Evolutionary conservation across 2,797 vertebrate species (phyloP).

Genomic region (Anisognathus igniventris): DNA sequence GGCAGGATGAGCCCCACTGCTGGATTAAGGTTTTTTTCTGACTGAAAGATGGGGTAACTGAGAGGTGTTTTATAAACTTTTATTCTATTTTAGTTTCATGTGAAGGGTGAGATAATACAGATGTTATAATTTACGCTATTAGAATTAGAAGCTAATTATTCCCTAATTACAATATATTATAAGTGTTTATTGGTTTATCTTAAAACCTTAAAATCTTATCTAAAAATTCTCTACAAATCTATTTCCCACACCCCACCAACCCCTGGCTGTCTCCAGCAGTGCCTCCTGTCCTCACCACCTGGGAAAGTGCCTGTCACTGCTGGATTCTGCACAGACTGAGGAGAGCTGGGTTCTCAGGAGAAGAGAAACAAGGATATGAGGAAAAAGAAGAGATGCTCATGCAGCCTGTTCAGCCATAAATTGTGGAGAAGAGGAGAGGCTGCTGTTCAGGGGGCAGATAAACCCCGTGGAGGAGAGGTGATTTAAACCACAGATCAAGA

Average conservation of each 20-base stretch:
- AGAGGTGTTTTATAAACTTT: not conserved
- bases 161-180: not conserved
- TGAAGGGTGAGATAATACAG: not conserved
- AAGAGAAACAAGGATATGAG: not conserved
- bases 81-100: not conserved
- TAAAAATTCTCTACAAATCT: not conserved
- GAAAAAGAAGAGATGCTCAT: accelerated
- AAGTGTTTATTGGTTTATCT: not conserved
- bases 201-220: not conserved
- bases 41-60: not conserved
- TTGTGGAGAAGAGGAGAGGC: not conserved
- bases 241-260: not conserved
- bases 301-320: not conserved
- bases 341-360: not conserved
- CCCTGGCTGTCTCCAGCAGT: not conserved
- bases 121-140: not conserved
- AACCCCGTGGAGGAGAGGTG: not conserved
- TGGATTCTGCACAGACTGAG: not conserved
- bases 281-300: not conserved
- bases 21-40: not conserved
- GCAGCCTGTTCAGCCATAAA: not conserved
- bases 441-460: not conserved
- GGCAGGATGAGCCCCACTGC: not conserved
- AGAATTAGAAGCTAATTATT: not conserved
- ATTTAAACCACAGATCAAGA: not conserved